These are phyloP conservation scores for Tipula helvola DNA, from an alignment of 2,888 invertebrate species.

Conservation along the genomic window DNA sequence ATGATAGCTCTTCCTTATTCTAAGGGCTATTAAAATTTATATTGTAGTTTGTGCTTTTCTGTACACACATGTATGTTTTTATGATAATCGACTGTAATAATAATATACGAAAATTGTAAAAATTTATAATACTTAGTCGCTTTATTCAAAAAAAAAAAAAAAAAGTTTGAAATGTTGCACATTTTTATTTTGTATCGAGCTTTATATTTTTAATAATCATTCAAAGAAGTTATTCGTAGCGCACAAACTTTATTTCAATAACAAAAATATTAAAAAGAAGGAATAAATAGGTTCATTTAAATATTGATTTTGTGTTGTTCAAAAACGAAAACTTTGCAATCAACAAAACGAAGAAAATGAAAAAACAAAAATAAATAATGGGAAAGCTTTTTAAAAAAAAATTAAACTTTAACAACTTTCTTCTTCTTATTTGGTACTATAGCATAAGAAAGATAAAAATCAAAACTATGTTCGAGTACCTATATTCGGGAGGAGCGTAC, in stretches of 20 bases:
- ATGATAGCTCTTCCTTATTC: neutral
- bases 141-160: neutral
- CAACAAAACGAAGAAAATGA: neutral
- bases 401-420: neutral
- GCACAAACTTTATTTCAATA: neutral
- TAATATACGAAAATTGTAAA: neutral
- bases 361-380: neutral
- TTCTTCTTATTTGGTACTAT: neutral
- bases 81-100: neutral
- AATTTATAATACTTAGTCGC: neutral
- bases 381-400: neutral
- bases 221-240: neutral
- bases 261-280: neutral
- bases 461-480: neutral
- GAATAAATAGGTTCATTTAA: neutral
- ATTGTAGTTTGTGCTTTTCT: neutral
- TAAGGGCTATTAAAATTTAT: neutral
- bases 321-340: neutral
- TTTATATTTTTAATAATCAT: neutral
- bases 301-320: neutral
- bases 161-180: neutral
- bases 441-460: neutral
- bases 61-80: neutral
- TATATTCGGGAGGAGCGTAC: neutral
- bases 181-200: neutral